Evolutionary conservation across 2,113 vertebrate genomes (phyloP), one percentile per base, ranked within the genome.

Genomic region (Eretmochelys imbricata): DNA sequence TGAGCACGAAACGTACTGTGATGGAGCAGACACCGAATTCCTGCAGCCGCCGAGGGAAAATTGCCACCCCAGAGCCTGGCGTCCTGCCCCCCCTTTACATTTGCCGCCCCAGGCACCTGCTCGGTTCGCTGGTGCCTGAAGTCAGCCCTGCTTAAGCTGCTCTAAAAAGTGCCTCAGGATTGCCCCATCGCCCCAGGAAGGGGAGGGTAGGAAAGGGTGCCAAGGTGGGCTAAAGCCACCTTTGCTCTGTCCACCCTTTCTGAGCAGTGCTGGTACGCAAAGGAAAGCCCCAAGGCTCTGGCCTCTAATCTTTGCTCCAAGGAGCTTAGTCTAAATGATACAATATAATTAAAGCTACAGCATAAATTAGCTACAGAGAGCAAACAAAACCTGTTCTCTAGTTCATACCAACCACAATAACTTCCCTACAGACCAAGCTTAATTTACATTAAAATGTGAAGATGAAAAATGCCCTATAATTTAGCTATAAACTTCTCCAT

Each of bases 161-260:
- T 85, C 87, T 0, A 4, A 50, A n/a, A 53, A 57, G 55, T 57
- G 55, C 55, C 55, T 57, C 22, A 57, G 4, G 55, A 57, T 25
- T 27, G 24, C 24, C 55, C 57, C 57, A 5, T 89, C 0, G 0
- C n/a, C 7, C n/a, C 8, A 10, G n/a, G 19, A n/a, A 19, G 31
- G 17, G 65, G 65, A 69, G 35, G 65, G 35, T 38, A 38, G 65
- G 65, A 38, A 69, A 69, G 35, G 17, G 35, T 38, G 35, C 65
- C 35, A n/a, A 69, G 8, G 35, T 17, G 35, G 16, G 10, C 35
- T n/a, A 72, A 72, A n/a, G 35, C 19, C 65, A 72, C 35, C n/a
- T 72, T 53, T 89, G 49, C 20, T 46, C 16, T 82, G 87, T 81
- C 57, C 69, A 25, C 82, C 65, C 50, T 48, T 72, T 83, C 75